A percentile compares a stretch with the other conserved stretches of the same genome.
Evolutionary conservation across 2,797 vertebrate species (phyloP).

Genomic region (Sebastes paucispinis): DNA sequence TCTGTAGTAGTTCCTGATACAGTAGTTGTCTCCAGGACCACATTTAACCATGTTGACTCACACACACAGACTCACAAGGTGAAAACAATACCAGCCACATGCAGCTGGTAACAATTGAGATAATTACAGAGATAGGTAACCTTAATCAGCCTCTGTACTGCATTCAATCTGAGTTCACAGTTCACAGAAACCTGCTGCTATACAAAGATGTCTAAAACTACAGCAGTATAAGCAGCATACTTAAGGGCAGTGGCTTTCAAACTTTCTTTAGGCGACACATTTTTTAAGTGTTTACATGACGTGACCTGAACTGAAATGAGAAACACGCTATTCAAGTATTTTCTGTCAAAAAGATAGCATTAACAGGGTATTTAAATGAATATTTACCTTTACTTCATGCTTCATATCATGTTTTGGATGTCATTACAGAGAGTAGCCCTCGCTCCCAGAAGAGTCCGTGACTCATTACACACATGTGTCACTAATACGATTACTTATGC

Average conservation of each 20-base stretch:
- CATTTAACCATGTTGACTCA: not conserved
- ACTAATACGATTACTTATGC: not conserved
- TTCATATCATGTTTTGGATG: too few species aligned
- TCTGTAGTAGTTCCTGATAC: not conserved
- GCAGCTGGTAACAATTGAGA: too few species aligned
- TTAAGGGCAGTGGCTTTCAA: not conserved
- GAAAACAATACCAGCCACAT: too few species aligned
- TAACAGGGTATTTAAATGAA: not conserved
- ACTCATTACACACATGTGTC: not conserved
- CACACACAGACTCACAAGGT: too few species aligned
- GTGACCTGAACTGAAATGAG: not conserved
- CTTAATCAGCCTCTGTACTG: not conserved
- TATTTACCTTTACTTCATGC: not conserved
- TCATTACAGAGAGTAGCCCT: not conserved
- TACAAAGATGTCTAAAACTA: not conserved
- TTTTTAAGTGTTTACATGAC: not conserved
- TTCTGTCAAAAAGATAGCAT: not conserved
- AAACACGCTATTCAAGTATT: not conserved
- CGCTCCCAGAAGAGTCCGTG: not conserved
- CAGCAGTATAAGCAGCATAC: too few species aligned
- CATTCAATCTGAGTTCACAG: not conserved
- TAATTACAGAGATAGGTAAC: not conserved
- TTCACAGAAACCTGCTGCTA: not conserved
- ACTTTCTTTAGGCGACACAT: not conserved
- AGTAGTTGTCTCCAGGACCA: not conserved